phyloP scores from a whole-genome alignment of 1,140 invertebrate genomes.

The Drosophila sp. region DNA sequence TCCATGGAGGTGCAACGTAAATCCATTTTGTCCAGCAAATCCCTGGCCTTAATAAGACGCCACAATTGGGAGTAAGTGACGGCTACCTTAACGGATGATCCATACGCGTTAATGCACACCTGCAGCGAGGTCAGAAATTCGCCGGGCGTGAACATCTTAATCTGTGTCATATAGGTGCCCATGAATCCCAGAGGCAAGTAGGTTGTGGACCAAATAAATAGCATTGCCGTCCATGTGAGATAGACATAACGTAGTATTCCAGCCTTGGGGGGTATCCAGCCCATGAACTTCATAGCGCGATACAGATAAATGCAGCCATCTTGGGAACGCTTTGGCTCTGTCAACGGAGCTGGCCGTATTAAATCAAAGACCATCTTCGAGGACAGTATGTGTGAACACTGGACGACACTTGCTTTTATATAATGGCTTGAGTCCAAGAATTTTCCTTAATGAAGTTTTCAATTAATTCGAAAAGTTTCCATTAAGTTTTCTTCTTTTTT shows the following conservation, averaged over 20 bases:
- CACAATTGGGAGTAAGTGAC: conserved; percentile 54
- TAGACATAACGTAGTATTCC: conserved; percentile 56
- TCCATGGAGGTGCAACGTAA: conserved; percentile 48
- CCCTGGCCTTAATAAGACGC: conserved; percentile 54
- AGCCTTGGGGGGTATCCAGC: conserved; percentile 56
- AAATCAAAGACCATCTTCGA: conserved; percentile 57
- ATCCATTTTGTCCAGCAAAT: conserved; percentile 54
- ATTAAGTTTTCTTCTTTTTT: too few species aligned
- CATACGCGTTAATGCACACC: conserved; percentile 66
- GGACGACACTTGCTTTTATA: background rate
- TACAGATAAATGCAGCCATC: conserved; percentile 68
- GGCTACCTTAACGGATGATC: conserved; percentile 58
- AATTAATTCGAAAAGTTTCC: too few species aligned
- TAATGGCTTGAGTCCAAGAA: background rate
- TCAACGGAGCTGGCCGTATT: conserved; percentile 55
- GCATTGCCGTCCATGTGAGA: conserved; percentile 50
- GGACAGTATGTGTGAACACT: background rate
- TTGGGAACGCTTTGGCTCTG: conserved; percentile 38
- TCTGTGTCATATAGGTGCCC: conserved; percentile 55
- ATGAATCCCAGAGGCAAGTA: conserved; percentile 62
- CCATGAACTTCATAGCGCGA: conserved; percentile 63
- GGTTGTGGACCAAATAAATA: conserved; percentile 52
- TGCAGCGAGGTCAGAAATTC: conserved; percentile 70
- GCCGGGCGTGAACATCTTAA: conserved; percentile 56
- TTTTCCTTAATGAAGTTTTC: conserved; percentile 8